Percentiles rank a stretch among this genome's conserved stretches.
Evolutionary conservation across 2,888 invertebrate species (phyloP).

Genomic region (Auanema sp.): DNA sequence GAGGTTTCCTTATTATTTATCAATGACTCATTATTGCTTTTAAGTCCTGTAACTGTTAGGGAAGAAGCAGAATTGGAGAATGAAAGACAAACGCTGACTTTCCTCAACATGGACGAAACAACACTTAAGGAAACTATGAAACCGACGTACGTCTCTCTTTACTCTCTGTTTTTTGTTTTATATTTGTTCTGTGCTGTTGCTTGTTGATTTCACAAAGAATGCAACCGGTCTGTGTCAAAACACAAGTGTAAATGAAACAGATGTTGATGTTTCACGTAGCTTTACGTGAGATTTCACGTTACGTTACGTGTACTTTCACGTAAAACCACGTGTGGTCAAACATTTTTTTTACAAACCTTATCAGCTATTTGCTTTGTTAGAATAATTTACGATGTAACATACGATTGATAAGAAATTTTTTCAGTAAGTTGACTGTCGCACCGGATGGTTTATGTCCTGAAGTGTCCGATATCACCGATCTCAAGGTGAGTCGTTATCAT

Average conservation of each 20-base stretch:
- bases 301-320: no score
- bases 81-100: constrained; percentile 29
- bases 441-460: constrained; percentile 35
- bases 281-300: no score
- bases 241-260: neutral
- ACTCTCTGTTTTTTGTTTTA: neutral
- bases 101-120: constrained; percentile 32
- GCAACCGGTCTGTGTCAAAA: neutral
- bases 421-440: constrained; percentile 11
- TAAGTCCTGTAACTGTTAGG: constrained; percentile 7
- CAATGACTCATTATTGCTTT: no score
- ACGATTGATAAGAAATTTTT: neutral
- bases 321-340: no score
- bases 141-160: constrained; percentile 15
- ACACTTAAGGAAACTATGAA: constrained; percentile 15
- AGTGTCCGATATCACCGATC: constrained; percentile 36
- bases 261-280: neutral
- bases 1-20: no score
- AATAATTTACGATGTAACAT: no score
- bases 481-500: constrained; percentile 21
- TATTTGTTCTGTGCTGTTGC: neutral
- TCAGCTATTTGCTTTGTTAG: no score
- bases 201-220: neutral
- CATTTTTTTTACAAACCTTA: no score
- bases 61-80: constrained; percentile 29